Conservation (phyloP, 2,113 vertebrate genomes). For the Eudyptes chrysolophus region DNA sequence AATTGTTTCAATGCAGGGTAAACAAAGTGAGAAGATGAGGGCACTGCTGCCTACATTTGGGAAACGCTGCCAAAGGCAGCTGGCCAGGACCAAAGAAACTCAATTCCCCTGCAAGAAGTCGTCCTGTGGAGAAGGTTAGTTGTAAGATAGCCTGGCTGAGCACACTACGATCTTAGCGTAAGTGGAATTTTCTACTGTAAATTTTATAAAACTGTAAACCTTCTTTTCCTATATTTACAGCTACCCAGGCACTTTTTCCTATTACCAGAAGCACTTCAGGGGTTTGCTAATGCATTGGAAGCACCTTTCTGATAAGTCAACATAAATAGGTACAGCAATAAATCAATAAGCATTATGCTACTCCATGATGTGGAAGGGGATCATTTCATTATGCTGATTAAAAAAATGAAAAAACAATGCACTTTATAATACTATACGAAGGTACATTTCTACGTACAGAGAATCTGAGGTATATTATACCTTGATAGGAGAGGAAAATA, state of each 20-base stretch:
- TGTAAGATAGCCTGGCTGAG: neutral
- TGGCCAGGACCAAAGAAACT: neutral
- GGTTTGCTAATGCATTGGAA: constrained; percentile 28
- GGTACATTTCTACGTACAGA: neutral
- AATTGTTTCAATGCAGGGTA: neutral
- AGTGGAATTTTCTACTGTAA: neutral
- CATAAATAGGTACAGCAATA: neutral
- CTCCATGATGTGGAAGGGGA: neutral
- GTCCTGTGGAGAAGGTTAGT: neutral
- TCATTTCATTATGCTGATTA: neutral
- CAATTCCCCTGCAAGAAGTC: neutral
- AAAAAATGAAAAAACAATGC: neutral
- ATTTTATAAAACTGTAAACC: neutral
- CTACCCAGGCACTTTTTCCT: neutral
- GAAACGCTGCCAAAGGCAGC: neutral
- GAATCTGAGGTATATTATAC: neutral
- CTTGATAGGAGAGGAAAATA: neutral
- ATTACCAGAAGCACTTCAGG: constrained; percentile 2
- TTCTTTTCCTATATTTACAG: neutral
- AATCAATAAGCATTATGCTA: constrained; percentile 32
- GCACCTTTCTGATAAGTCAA: constrained; percentile 8
- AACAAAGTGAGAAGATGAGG: neutral
- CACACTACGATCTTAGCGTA: neutral
- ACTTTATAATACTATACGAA: neutral
- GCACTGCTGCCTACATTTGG: neutral